A percentile compares a stretch with the other conserved stretches of the same genome.
These are phyloP conservation scores for Hypocryptadius cinnamomeus DNA, from an alignment of 2,113 vertebrate species.

Conservation along the genomic window DNA sequence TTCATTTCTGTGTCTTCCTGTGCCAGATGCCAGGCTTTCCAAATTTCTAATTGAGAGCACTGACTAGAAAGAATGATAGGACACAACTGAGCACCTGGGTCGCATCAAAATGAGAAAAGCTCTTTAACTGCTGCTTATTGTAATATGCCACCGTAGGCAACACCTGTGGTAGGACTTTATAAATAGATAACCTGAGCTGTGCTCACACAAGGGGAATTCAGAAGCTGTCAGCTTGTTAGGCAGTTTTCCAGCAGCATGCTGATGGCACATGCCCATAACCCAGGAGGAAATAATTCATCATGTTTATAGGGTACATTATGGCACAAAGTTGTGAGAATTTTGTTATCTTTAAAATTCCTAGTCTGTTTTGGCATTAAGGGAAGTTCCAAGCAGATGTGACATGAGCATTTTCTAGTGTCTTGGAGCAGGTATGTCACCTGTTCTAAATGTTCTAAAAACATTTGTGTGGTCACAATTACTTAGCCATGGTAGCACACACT, in stretches of 20 bases:
- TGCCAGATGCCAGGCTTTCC: neutral
- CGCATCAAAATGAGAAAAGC: neutral
- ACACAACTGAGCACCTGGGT: constrained; percentile 13
- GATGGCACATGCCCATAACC: neutral
- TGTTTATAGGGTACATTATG: neutral
- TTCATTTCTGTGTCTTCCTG: neutral
- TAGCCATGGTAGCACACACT: neutral
- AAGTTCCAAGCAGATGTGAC: neutral
- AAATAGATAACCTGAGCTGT: constrained; percentile 26
- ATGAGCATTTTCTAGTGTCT: neutral
- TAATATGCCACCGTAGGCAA: neutral
- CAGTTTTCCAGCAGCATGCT: neutral
- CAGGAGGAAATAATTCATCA: neutral
- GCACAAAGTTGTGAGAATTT: neutral
- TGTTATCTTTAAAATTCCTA: neutral
- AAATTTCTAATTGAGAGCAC: constrained; percentile 4
- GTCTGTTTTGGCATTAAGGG: neutral
- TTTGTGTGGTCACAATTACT: neutral
- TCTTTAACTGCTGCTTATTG: neutral
- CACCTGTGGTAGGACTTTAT: constrained; percentile 26
- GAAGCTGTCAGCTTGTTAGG: constrained; percentile 24
- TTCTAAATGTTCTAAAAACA: neutral
- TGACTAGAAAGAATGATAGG: neutral
- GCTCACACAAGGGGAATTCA: neutral
- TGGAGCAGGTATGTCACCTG: neutral